Conservation (phyloP, 1,140 invertebrate species). For the Frieseomelitta varia region DNA sequence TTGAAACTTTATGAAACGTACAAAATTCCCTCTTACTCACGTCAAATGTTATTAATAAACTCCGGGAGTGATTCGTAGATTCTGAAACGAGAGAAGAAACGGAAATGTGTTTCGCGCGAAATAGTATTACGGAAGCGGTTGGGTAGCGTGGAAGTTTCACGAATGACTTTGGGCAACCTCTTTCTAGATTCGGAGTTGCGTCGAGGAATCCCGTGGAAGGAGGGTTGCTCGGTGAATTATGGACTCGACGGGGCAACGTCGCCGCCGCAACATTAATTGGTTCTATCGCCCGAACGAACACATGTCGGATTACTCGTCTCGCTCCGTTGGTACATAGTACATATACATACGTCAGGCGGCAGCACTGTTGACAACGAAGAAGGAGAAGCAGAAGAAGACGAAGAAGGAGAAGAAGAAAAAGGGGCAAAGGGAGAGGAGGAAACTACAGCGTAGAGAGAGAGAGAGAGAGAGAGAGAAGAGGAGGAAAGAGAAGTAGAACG, state of each 20-base stretch:
- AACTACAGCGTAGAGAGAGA: conserved; percentile 21
- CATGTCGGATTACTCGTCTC: conserved; percentile 74
- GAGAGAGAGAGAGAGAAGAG: conserved; percentile 42
- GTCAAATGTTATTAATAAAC: too few species aligned
- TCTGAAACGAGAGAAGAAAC: too few species aligned
- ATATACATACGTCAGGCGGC: conserved; percentile 63
- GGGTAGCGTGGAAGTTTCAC: background rate
- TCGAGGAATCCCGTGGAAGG: conserved; percentile 62
- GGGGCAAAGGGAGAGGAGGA: conserved; percentile 7
- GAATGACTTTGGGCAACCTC: conserved; percentile 2
- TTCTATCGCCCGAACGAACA: conserved; percentile 75
- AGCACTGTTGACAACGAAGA: conserved; percentile 41
- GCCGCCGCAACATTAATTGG: conserved; percentile 74
- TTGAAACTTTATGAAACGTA: too few species aligned
- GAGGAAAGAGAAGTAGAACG: conserved; percentile 50
- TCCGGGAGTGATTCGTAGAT: too few species aligned
- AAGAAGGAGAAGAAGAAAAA: conserved; percentile 8
- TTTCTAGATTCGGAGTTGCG: conserved; percentile 25
- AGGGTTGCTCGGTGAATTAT: conserved; percentile 64
- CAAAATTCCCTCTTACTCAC: too few species aligned
- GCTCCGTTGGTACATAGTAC: conserved; percentile 63
- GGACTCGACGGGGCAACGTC: conserved; percentile 67
- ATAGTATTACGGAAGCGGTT: background rate
- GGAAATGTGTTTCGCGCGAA: background rate
- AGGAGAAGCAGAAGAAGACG: background rate